phyloP scores from a whole-genome alignment of 2,113 vertebrate species.

The Motacilla tschutschensis region DNA sequence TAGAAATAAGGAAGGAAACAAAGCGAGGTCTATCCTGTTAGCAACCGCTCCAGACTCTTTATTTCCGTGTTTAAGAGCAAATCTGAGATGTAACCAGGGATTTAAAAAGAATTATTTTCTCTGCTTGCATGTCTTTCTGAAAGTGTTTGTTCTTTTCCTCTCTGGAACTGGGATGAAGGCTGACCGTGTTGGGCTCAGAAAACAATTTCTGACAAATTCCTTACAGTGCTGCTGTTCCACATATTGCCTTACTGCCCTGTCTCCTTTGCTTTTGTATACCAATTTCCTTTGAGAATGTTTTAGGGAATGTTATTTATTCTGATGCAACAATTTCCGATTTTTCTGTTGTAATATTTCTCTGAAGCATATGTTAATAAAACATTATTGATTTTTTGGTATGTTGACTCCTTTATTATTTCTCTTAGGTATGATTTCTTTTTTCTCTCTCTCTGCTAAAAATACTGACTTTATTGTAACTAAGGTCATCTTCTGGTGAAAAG shows the following conservation, averaged over 20 bases:
- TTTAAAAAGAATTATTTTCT: neutral
- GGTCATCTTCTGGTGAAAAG: neutral
- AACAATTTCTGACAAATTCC: constrained; percentile 10
- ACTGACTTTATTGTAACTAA: neutral
- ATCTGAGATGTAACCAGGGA: neutral
- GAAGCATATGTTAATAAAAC: constrained; percentile 68
- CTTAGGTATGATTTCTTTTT: neutral
- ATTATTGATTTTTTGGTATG: neutral
- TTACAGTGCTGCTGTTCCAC: constrained; percentile 7
- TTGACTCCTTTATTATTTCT: constrained; percentile 59
- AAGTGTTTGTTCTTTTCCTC: constrained; percentile 1
- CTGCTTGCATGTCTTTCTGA: neutral
- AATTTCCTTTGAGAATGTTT: constrained; percentile 14
- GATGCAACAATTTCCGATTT: neutral
- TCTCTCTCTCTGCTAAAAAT: neutral
- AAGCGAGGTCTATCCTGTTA: constrained; percentile 37
- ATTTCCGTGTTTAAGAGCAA: constrained; percentile 48
- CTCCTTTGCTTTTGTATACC: neutral
- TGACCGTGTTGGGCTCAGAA: constrained; percentile 15
- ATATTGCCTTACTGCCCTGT: neutral
- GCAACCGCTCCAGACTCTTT: constrained; percentile 59
- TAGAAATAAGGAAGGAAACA: constrained; percentile 48
- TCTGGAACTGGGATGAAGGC: constrained; percentile 13
- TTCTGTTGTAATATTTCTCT: constrained; percentile 49
- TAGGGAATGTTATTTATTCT: constrained; percentile 4